Evolutionary conservation across 2,888 invertebrate species (phyloP), one percentile per base, ranked within the genome.

Genomic region (Andrena marginata): DNA sequence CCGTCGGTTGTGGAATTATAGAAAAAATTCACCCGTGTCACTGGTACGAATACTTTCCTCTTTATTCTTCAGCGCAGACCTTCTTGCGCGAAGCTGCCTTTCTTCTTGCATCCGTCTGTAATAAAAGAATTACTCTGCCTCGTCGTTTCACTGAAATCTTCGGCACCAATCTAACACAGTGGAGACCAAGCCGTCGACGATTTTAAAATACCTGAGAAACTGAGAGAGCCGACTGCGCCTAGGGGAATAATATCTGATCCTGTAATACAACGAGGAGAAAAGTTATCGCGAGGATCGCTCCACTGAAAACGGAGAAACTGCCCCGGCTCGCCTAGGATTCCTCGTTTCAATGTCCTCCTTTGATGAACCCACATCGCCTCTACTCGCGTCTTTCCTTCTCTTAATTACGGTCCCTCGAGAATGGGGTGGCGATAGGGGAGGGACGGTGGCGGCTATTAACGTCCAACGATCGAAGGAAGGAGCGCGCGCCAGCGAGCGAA

Each of bases 381-480:
- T 54, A 63, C 60, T 48, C 64, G 74, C 84, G 82, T 82, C 84
- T 72, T 79, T 85, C 82, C 84, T 83, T 76, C 85, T 86, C 83
- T 90, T 90, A 90, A 90, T 89, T 89, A 89, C 86, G 85, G 75
- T 79, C 73, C 78, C 73, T 59, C 63, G 77, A 70, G 80, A 67
- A 74, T 68, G 78, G 74, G 63, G 74, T 48, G 64, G 67, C 62
- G 29, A 49, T 20, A 70, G 54, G 72, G 62, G 73, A 60, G 69
- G 67, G 69, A 73, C 77, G 80, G 84, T 69, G 82, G 83, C 64
- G 80, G 85, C 87, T 89, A 89, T 89, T 89, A 89, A 89, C 87
- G 89, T 85, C 78, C 74, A 16, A 63, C 85, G 85, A 87, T 88
- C 89, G 86, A 88, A 85, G 77, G 68, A 82, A 82, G 59, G 68